Evolutionary conservation across 2,797 vertebrate genomes (phyloP).

Genomic region (Babyrousa celebensis): DNA sequence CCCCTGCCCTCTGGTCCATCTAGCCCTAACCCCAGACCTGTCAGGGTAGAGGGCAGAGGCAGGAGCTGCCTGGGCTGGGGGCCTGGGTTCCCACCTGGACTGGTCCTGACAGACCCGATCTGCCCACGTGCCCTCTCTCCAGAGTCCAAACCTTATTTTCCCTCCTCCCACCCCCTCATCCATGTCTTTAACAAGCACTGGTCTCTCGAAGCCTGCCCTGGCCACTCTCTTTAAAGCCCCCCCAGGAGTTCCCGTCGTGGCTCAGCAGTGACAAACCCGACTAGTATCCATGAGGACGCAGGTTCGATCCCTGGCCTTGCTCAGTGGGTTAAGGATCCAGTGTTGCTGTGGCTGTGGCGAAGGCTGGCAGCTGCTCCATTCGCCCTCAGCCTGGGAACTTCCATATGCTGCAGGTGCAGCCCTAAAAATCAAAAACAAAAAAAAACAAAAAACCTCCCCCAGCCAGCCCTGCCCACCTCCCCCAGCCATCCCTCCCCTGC

Average conservation of each 20-base stretch:
- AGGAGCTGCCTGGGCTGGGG: not conserved
- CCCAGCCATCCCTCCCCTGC: not conserved
- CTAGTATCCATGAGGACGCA: too few relatives aligned
- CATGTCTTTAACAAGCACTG: rapidly evolving
- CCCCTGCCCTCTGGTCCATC: rapidly evolving
- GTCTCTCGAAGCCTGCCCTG: rapidly evolving
- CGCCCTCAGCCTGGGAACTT: too few relatives aligned
- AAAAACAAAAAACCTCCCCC: not conserved
- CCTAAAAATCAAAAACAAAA: too few relatives aligned
- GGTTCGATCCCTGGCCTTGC: too few relatives aligned
- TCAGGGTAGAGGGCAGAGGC: not conserved
- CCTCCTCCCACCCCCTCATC: not conserved
- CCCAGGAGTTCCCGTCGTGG: not conserved
- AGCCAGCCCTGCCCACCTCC: not conserved
- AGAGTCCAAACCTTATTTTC: not conserved
- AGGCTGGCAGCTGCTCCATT: too few relatives aligned
- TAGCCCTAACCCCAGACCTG: not conserved
- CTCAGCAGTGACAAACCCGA: too few relatives aligned
- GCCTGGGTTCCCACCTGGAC: not conserved
- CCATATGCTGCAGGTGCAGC: too few relatives aligned
- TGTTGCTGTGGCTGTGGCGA: too few relatives aligned
- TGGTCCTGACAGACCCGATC: not conserved
- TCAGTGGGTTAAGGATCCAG: too few relatives aligned
- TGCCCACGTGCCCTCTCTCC: not conserved
- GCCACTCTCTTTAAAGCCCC: not conserved